These are phyloP conservation scores for Azorinus chamasolen DNA, from an alignment of 2,888 invertebrate species.

Conservation along the genomic window DNA sequence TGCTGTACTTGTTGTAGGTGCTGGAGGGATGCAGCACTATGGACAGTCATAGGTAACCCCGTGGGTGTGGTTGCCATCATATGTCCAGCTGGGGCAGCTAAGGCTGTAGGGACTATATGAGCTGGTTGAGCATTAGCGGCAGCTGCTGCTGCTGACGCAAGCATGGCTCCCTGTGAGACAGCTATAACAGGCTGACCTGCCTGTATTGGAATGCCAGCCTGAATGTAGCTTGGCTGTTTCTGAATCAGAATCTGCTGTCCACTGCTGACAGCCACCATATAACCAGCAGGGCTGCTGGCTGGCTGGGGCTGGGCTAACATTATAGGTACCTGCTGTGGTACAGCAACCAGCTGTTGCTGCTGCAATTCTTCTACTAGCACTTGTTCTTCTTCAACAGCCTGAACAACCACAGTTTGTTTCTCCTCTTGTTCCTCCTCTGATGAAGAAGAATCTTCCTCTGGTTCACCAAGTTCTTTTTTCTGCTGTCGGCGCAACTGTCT, in stretches of 20 bases:
- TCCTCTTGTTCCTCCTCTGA: constrained; percentile 72
- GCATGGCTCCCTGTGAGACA: constrained; percentile 67
- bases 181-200: constrained; percentile 80
- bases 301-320: constrained; percentile 68
- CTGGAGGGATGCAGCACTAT: constrained; percentile 50
- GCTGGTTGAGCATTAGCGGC: constrained; percentile 68
- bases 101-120: constrained; percentile 59
- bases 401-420: constrained; percentile 59
- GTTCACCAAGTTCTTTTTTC: constrained; percentile 82
- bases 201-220: constrained; percentile 73
- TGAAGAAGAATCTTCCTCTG: constrained; percentile 72
- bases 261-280: constrained; percentile 57
- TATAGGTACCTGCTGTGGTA: constrained; percentile 60
- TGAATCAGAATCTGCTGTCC: constrained; percentile 72
- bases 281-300: constrained; percentile 62
- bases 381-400: constrained; percentile 68
- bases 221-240: constrained; percentile 61
- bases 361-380: constrained; percentile 58
- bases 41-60: constrained; percentile 36
- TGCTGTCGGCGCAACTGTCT: constrained; percentile 90
- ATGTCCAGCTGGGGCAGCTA: constrained; percentile 9
- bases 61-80: constrained; percentile 20
- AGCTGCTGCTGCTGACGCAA: constrained; percentile 58
- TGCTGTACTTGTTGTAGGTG: constrained; percentile 54
- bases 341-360: constrained; percentile 58